Conservation (phyloP, 2,113 vertebrate species). For the Dipodomys stephensi region DNA sequence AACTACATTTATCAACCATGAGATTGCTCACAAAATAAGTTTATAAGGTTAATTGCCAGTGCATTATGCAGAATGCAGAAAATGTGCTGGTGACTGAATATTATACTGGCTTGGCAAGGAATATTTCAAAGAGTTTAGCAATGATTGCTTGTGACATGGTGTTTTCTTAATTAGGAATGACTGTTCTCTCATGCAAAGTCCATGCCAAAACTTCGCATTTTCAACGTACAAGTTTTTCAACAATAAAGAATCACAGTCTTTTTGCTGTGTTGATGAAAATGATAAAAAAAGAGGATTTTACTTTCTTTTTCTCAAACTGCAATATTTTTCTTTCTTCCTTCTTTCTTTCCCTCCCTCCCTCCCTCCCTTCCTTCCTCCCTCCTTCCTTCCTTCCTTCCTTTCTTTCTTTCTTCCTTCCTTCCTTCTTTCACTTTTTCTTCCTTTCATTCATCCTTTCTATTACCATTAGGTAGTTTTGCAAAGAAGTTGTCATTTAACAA, state of each 20-base stretch:
- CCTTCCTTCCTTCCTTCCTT: too few species aligned
- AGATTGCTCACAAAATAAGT: conserved; percentile 75
- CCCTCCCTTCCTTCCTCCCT: too few species aligned
- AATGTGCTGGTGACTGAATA: conserved; percentile 27
- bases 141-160: conserved; percentile 45
- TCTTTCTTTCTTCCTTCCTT: too few species aligned
- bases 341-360: too few species aligned
- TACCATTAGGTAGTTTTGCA: too few species aligned
- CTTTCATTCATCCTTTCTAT: too few species aligned
- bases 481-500: too few species aligned
- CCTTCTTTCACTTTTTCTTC: too few species aligned
- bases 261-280: background rate
- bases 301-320: too few species aligned
- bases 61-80: conserved; percentile 70
- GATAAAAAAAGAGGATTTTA: too few species aligned
- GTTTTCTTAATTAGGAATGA: conserved; percentile 65
- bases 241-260: background rate
- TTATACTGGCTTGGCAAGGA: conserved; percentile 2
- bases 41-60: conserved; percentile 75
- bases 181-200: background rate
- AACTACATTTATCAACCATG: conserved; percentile 75
- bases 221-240: background rate
- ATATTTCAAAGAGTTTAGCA: conserved; percentile 37
- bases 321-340: too few species aligned
- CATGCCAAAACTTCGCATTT: background rate